Evolutionary conservation across 2,888 invertebrate species (phyloP), one percentile per base, ranked within the genome.

Genomic region (Sisyra terminalis): DNA sequence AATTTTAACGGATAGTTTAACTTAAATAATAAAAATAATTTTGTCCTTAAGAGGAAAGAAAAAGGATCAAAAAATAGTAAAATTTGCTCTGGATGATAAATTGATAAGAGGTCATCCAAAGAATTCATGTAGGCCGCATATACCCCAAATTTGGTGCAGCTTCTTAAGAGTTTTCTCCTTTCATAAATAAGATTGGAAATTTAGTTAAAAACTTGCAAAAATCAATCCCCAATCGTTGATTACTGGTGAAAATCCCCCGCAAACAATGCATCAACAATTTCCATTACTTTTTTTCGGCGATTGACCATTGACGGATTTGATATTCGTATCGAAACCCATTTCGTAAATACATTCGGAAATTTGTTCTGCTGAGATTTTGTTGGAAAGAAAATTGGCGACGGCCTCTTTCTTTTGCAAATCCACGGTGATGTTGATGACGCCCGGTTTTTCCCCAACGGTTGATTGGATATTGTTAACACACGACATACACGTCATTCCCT

Each of bases 401-500:
- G 81, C 88, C 45, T 70, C 67, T 53, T 76, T 75, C 2, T 70
- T 67, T 1, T 71, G 59, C 39, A 89, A 63, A 45, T 71, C 72
- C 1, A 85, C 79, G 37, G 64, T 61, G 5, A 78, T 71, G 1
- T 61, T 57, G 7, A 62, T 53, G 1, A 85, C 66, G 5, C 86
- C 89, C 0, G 71, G 56, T 48, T 73, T 69, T 6, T 70, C 70
- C 1, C 70, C 69, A 4, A 90, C 61, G 42, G 68, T 64, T 35
- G 69, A 74, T 61, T 90, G 82, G 43, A 94, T 90, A 55, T 75
- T 86, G 46, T 78, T 76, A 34, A 93, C 93, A 57, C 93, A 94
- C 3, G 87, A 86, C 55, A 79, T 75, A 51, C 92, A 93, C 0
- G 88, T 89, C 92, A 93, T 93, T 24, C 92, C 93, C 32, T 73